Evolutionary conservation across 2,888 invertebrate genomes (phyloP).

Genomic region (Drosophila macrospina): DNA sequence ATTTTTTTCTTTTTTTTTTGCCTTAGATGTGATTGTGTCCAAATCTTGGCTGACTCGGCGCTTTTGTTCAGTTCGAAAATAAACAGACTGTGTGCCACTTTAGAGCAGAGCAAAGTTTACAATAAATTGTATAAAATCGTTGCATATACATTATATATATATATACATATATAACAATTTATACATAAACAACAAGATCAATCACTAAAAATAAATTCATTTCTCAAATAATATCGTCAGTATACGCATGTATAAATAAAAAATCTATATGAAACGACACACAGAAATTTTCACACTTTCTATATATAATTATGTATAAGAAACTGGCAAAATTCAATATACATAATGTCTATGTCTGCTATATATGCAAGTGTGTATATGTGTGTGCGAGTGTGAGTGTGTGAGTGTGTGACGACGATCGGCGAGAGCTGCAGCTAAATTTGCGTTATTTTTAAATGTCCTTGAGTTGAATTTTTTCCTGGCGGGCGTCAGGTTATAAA

Average conservation of each 20-base stretch:
- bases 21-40: slow-evolving; percentile 28
- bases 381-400: slow-evolving; percentile 21
- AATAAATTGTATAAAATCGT: slow-evolving; percentile 59
- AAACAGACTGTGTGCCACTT: slow-evolving; percentile 81
- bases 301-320: slow-evolving; percentile 33
- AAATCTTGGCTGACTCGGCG: slow-evolving; percentile 68
- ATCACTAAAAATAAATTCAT: slow-evolving; percentile 78
- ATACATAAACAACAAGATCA: slow-evolving; percentile 51
- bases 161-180: slow-evolving; percentile 9
- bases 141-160: slow-evolving; percentile 24
- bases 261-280: slow-evolving; percentile 40
- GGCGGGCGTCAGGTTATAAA: slow-evolving; percentile 43
- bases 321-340: slow-evolving; percentile 56
- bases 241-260: slow-evolving; percentile 50
- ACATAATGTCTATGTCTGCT: slow-evolving; percentile 28
- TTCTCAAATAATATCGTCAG: slow-evolving; percentile 50
- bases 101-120: slow-evolving; percentile 69
- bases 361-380: slow-evolving; percentile 11
- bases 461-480: slow-evolving; percentile 81
- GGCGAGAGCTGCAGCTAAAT: slow-evolving; percentile 75
- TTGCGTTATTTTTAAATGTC: slow-evolving; percentile 84
- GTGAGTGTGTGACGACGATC: slow-evolving; percentile 43
- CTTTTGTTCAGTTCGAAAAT: slow-evolving; percentile 77
- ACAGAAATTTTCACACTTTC: slow-evolving; percentile 52
- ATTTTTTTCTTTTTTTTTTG: slow-evolving; percentile 10